These are phyloP conservation scores for Lethrus apterus DNA, from an alignment of 1,140 invertebrate species.

Conservation along the genomic window DNA sequence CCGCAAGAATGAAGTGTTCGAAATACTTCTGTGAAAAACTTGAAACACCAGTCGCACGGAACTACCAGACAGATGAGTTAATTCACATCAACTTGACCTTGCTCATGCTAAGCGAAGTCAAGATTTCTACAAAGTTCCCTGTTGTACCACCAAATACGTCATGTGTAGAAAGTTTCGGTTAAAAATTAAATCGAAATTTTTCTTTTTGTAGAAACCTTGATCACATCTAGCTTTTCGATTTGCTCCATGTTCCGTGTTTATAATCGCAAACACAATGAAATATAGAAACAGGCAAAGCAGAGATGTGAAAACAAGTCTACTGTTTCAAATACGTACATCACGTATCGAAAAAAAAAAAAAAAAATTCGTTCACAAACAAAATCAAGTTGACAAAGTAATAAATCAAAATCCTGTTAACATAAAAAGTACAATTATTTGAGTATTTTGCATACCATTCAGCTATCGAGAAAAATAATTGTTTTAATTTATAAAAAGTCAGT, in stretches of 20 bases:
- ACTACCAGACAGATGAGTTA: constrained; percentile 41
- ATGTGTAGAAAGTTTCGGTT: no score
- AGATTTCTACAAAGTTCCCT: constrained; percentile 18
- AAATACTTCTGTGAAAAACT: constrained; percentile 12
- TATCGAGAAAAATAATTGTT: no score
- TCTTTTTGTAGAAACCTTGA: constrained; percentile 20
- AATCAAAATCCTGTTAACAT: no score
- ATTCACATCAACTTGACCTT: constrained; percentile 34
- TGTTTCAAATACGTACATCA: constrained; percentile 17
- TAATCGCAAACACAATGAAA: constrained; percentile 2
- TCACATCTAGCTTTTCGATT: constrained; percentile 23
- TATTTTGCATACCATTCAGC: no score
- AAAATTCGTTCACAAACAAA: no score
- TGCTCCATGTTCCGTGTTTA: constrained; percentile 14
- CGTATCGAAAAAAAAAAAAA: no score
- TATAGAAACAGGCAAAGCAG: constrained; percentile 17
- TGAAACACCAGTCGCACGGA: constrained; percentile 38
- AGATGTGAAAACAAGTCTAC: constrained; percentile 27
- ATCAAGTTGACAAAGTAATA: no score
- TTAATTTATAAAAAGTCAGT: no score
- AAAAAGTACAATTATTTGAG: no score
- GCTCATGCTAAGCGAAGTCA: constrained; percentile 31
- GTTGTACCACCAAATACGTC: no score
- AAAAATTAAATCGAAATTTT: constrained; percentile 1
- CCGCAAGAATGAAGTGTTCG: constrained; percentile 3